phyloP scores from a whole-genome alignment of 2,113 vertebrate species.

The Ceyx margarethae region DNA sequence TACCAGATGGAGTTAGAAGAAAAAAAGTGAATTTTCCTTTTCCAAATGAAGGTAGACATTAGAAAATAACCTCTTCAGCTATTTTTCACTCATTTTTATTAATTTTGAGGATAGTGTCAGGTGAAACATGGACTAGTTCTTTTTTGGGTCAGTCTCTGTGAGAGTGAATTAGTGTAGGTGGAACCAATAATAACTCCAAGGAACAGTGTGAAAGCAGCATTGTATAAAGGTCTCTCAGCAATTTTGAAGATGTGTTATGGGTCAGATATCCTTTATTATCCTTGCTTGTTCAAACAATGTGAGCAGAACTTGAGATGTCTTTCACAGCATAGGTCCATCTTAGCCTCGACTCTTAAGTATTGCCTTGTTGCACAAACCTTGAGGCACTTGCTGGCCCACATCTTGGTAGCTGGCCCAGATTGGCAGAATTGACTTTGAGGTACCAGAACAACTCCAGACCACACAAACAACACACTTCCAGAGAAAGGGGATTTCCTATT shows the following conservation, averaged over 20 bases:
- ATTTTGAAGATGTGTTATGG: neutral
- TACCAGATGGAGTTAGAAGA: neutral
- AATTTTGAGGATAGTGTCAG: conserved; percentile 17
- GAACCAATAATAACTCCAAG: conserved; percentile 55
- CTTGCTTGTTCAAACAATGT: neutral
- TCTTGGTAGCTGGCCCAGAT: neutral
- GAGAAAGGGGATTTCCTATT: neutral
- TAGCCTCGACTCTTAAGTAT: neutral
- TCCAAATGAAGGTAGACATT: neutral
- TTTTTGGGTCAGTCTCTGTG: conserved; percentile 29
- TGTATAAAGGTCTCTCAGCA: conserved; percentile 1
- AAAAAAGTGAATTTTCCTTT: neutral
- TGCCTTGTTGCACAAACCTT: no score
- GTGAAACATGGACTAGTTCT: conserved; percentile 34
- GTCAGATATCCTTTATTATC: neutral
- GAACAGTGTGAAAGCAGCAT: conserved; percentile 4
- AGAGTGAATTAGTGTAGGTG: conserved; percentile 45
- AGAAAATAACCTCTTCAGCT: conserved; percentile 25
- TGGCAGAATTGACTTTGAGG: neutral
- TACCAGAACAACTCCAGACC: neutral
- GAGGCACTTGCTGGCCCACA: neutral
- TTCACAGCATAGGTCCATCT: neutral
- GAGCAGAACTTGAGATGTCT: neutral
- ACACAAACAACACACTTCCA: neutral
- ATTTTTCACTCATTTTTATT: conserved; percentile 47